Base-by-base conservation (phyloP, 2,113 vertebrate species). In the Thamnaconus septentrionalis region DNA sequence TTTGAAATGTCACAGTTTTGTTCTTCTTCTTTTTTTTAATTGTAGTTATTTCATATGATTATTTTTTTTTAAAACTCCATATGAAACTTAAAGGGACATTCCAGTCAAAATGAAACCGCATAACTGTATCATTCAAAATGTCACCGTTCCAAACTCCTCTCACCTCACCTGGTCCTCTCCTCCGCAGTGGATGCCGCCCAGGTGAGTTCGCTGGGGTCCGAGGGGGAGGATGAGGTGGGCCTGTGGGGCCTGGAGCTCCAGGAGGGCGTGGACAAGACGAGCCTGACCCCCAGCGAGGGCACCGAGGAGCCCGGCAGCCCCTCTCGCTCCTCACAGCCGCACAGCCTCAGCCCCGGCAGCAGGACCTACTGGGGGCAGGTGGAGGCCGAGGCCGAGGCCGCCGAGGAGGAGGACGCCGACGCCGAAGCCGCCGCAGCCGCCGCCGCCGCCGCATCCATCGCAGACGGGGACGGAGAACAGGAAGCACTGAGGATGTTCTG, bases 221-320 rank as follows among this genome's bases (percentile, higher is more conserved):
- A 92, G 59, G 91, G 89, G 41, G 91, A 92, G 69, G 90, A 92
- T 92, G 91, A 92, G 59, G 86, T 80, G 52, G 79, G 86, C 5
- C 64, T 87, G 42, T 93, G 91, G 90, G 83, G 84, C 72, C 71
- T 88, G 79, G 91, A 92, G 72, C 81, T 69, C 60, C 89, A 82
- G 81, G 91, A 90, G 78, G 85, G 80, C 76, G 86, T 85, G 72
- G 88, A 90, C 68, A 91, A 91, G 80, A 83, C 83, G 0, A 92
- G 90, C 70, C 75, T 89, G 84, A 92, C 88, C 1, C 81, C 88
- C 55, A 92, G 88, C 8, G 91, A 92, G 81, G 90, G 79, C 47
- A 90, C 88, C 0, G 90, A 88, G 48, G 89, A 92, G 67, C 64
- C 88, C 0, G 66, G 78, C 42, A 93, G 91, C 71, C 91, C 91